phyloP scores from a whole-genome alignment of 2,888 invertebrate genomes.

The Orthonychiurus folsomi region DNA sequence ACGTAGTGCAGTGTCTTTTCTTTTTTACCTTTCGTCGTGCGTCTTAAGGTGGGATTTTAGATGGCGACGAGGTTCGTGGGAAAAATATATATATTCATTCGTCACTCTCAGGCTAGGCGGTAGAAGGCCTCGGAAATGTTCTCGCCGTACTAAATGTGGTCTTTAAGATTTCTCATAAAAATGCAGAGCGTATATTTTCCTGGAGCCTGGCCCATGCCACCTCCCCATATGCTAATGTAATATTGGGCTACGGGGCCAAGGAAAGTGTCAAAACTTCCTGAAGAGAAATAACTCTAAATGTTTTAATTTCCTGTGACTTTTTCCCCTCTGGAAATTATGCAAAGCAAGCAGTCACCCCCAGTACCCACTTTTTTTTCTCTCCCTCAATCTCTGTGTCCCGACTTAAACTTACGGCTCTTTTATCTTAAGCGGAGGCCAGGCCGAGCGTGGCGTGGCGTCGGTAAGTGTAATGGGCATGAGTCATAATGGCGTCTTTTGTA shows the following conservation, averaged over 20 bases:
- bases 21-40: background rate
- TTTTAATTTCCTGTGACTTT: constrained; percentile 1
- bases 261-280: constrained; percentile 8
- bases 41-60: background rate
- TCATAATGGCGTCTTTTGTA: too few relatives aligned
- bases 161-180: background rate
- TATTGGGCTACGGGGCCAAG: background rate
- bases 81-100: too few relatives aligned
- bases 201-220: background rate
- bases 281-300: constrained; percentile 4
- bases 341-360: constrained; percentile 11
- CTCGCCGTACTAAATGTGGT: background rate
- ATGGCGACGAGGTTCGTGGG: background rate
- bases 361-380: background rate
- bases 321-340: constrained; percentile 8
- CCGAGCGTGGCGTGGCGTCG: background rate
- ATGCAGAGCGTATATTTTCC: background rate
- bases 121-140: background rate
- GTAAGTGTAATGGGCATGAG: background rate
- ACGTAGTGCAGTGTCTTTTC: background rate
- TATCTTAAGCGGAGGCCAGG: background rate
- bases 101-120: too few relatives aligned
- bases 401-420: too few relatives aligned
- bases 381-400: too few relatives aligned
- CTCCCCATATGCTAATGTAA: background rate